A percentile compares a stretch with the other conserved stretches of the same genome.
Conservation (phyloP, 2,888 invertebrate genomes). For the Rotaria socialis region DNA sequence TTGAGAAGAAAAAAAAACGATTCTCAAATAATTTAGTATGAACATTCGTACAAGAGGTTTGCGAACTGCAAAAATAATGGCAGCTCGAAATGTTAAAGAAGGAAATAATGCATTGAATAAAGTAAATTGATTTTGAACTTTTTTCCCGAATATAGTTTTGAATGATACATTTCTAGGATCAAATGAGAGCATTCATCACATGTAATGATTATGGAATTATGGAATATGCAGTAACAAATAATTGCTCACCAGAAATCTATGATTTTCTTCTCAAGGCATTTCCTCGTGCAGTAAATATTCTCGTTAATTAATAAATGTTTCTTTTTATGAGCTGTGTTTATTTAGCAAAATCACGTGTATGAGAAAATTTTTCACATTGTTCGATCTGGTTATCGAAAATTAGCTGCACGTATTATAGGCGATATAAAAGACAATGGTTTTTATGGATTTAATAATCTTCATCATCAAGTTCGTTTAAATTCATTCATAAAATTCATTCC, state of each 20-base stretch:
- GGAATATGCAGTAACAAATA: not conserved
- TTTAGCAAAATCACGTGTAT: not conserved
- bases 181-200: not conserved
- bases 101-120: conserved; percentile 63
- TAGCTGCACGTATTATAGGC: conserved; percentile 58
- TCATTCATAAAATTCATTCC: not conserved
- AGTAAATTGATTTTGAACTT: conserved; percentile 49
- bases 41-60: not conserved
- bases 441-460: conserved; percentile 58
- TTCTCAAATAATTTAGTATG: not conserved
- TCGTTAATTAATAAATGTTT: not conserved
- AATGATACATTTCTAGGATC: not conserved
- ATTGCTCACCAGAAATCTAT: not conserved
- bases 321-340: not conserved
- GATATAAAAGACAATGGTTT: conserved; percentile 51
- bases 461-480: conserved; percentile 52
- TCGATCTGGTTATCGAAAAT: conserved; percentile 58
- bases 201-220: not conserved
- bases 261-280: not conserved
- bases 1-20: no score
- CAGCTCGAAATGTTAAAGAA: conserved; percentile 60
- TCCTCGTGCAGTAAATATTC: not conserved
- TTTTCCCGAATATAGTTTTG: not conserved
- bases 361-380: conserved; percentile 55
- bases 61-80: conserved; percentile 37